Conservation (phyloP, 2,113 vertebrate genomes). For the Chloropsis hardwickii region DNA sequence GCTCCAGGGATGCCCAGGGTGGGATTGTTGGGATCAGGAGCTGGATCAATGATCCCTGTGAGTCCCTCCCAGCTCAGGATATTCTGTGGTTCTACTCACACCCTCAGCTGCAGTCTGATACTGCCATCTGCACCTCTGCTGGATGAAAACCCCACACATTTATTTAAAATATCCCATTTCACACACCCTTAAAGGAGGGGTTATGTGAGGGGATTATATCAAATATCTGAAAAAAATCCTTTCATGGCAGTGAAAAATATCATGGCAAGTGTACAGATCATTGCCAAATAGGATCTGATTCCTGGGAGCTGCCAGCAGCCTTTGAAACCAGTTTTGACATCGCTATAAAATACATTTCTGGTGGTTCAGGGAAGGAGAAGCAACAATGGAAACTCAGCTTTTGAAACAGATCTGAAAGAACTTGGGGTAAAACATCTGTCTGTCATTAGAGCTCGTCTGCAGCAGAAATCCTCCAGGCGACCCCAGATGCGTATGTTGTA, state of each 20-base stretch:
- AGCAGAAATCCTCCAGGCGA: neutral
- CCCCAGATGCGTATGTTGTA: neutral
- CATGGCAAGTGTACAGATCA: neutral
- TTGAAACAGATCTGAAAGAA: neutral
- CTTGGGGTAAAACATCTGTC: neutral
- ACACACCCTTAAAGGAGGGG: neutral
- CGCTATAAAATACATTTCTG: neutral
- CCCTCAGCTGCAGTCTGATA: neutral
- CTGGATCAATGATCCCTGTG: neutral
- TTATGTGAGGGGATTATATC: neutral
- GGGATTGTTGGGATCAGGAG: neutral
- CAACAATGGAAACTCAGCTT: neutral
- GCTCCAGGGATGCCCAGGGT: neutral
- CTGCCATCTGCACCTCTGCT: neutral
- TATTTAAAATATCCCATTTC: neutral
- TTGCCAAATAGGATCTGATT: neutral
- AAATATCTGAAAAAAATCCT: neutral
- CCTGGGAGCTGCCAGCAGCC: neutral
- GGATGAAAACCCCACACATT: neutral
- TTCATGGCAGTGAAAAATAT: neutral
- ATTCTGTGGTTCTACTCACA: neutral
- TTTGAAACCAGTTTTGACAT: neutral
- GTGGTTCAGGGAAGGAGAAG: neutral
- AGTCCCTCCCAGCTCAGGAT: neutral
- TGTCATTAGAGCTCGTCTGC: neutral